phyloP scores from a whole-genome alignment of 2,888 invertebrate genomes.

The Alsophila aescularia region DNA sequence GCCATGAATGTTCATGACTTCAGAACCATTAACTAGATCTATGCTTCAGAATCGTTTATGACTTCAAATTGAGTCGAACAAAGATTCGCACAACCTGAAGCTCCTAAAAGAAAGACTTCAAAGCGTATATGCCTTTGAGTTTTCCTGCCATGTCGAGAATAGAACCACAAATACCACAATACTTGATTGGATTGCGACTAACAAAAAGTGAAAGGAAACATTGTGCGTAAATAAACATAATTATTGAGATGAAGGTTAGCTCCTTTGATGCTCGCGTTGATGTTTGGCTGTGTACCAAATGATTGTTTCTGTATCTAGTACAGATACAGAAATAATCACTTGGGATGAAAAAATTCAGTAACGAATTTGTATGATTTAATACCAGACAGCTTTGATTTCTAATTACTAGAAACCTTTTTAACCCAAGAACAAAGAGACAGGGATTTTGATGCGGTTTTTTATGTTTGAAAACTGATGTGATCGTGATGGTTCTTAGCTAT shows the following conservation, averaged over 20 bases:
- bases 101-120: background rate
- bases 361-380: too few relatives aligned
- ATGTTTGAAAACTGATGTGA: too few relatives aligned
- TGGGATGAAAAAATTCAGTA: too few relatives aligned
- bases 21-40: background rate
- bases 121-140: constrained; percentile 21
- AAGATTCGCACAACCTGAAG: background rate
- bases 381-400: too few relatives aligned
- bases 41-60: background rate
- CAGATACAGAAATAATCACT: too few relatives aligned
- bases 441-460: too few relatives aligned
- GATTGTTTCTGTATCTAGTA: too few relatives aligned
- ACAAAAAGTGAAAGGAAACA: background rate
- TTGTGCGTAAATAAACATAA: background rate
- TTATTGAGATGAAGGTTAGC: background rate
- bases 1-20: background rate
- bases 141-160: constrained; percentile 4
- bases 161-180: constrained; percentile 5
- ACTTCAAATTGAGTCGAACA: background rate
- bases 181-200: background rate
- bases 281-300: too few relatives aligned
- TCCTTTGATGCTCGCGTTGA: too few relatives aligned
- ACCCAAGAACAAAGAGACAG: too few relatives aligned
- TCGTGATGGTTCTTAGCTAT: too few relatives aligned
- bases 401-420: too few relatives aligned